Conservation (phyloP, 2,113 vertebrate genomes). For the Crocuta crocuta region DNA sequence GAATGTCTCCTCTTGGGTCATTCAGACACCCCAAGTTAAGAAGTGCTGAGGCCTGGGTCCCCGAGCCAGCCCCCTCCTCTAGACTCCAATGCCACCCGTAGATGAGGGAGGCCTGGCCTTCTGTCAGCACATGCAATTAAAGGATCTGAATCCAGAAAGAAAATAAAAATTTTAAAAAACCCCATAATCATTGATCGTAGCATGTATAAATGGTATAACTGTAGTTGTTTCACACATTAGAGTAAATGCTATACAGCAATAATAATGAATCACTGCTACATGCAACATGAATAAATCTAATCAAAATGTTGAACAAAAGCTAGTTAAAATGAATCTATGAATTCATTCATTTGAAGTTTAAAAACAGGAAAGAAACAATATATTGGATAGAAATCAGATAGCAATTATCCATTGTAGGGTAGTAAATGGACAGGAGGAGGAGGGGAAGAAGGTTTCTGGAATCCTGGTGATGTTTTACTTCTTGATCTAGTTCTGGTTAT, state of each 20-base stretch:
- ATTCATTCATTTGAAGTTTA: background rate
- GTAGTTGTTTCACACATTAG: background rate
- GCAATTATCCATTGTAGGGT: background rate
- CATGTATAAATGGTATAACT: too few relatives aligned
- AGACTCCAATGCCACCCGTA: background rate
- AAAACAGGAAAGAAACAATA: background rate
- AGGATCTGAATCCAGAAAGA: too few relatives aligned
- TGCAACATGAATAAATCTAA: background rate
- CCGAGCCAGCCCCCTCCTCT: background rate
- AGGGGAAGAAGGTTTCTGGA: too few relatives aligned
- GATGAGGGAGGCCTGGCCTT: background rate
- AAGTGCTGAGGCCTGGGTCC: constrained; percentile 2
- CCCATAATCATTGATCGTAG: too few relatives aligned
- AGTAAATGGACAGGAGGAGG: rapidly evolving
- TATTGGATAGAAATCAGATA: background rate
- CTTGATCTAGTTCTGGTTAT: background rate
- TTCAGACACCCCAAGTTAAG: constrained; percentile 78
- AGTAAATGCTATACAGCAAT: background rate
- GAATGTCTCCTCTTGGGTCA: constrained; percentile 67
- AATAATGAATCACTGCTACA: background rate
- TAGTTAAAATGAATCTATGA: background rate
- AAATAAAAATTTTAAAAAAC: too few relatives aligned
- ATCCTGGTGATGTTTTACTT: background rate
- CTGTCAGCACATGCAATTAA: too few relatives aligned
- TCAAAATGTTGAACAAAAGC: background rate